These are phyloP conservation scores for Dendrocopos noguchii DNA, from an alignment of 2,113 vertebrate genomes.

Conservation along the genomic window DNA sequence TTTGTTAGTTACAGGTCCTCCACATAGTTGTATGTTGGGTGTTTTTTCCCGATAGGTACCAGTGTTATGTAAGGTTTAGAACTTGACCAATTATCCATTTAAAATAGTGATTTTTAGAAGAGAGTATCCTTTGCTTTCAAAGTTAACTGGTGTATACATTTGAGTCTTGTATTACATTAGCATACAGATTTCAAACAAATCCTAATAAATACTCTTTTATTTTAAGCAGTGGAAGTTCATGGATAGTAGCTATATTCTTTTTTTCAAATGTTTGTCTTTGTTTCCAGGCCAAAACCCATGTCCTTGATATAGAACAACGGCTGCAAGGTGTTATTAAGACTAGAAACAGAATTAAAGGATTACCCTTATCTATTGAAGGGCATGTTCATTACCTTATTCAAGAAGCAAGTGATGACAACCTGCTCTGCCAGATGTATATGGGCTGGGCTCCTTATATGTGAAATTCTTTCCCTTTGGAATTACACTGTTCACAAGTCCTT, in stretches of 20 bases:
- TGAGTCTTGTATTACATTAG: background rate
- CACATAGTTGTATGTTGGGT: background rate
- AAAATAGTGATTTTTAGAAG: background rate
- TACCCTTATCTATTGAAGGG: slow-evolving; percentile 96
- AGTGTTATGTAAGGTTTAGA: background rate
- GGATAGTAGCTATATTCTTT: background rate
- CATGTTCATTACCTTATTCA: slow-evolving; percentile 98
- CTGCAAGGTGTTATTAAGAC: slow-evolving; percentile 97
- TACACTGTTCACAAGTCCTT: background rate
- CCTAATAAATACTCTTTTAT: background rate
- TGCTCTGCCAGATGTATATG: slow-evolving; percentile 97
- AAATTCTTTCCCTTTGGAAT: background rate
- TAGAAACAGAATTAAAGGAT: slow-evolving; percentile 92
- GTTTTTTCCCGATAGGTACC: background rate
- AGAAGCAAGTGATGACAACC: slow-evolving; percentile 92
- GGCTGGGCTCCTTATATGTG: slow-evolving; percentile 97
- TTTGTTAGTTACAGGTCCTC: background rate
- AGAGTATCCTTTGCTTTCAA: background rate
- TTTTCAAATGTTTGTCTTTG: background rate
- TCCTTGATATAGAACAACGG: slow-evolving; percentile 94
- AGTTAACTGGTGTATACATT: background rate
- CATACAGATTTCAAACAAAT: background rate
- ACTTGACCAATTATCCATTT: background rate
- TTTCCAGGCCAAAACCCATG: slow-evolving; percentile 94
- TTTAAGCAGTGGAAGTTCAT: background rate